These are phyloP conservation scores for Apostichopus japonicus DNA, from an alignment of 35 echinoderm and acorn worm species.

Conservation along the genomic window DNA sequence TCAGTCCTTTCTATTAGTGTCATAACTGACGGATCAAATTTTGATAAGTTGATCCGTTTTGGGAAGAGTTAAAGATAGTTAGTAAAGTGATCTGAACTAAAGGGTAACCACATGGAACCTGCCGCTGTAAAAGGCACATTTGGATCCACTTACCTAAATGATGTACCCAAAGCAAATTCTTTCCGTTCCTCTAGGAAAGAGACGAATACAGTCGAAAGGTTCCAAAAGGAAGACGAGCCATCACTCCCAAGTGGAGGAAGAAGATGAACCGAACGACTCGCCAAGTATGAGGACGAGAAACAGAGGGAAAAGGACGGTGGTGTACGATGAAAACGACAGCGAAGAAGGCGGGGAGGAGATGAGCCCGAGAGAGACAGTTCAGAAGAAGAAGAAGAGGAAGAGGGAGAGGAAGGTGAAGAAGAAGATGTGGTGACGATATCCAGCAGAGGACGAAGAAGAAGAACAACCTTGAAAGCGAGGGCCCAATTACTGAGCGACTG, in stretches of 20 bases:
- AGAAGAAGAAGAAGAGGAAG: conserved; percentile 21
- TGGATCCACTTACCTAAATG: no score
- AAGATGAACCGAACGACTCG: conserved; percentile 31
- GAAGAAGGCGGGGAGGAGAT: conserved; percentile 69
- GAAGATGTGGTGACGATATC: conserved; percentile 77
- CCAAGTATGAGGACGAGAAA: conserved; percentile 58
- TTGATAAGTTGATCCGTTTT: no score
- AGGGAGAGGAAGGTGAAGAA: neutral
- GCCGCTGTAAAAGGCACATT: no score
- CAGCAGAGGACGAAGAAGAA: conserved; percentile 77
- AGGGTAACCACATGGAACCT: no score
- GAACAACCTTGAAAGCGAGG: conserved; percentile 73
- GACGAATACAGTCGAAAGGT: neutral
- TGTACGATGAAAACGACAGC: conserved; percentile 52
- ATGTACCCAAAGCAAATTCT: neutral
- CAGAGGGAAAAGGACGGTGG: conserved; percentile 40
- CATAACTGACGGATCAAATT: neutral
- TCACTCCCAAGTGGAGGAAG: neutral
- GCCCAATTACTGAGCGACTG: conserved; percentile 45
- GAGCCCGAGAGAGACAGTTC: conserved; percentile 59
- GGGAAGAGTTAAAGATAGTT: no score
- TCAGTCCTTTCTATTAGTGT: no score
- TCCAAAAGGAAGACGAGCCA: conserved; percentile 44
- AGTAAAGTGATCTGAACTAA: no score
- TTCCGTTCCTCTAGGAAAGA: neutral